phyloP scores from a whole-genome alignment of 2,113 vertebrate genomes.

The Lagenorhynchus albirostris region DNA sequence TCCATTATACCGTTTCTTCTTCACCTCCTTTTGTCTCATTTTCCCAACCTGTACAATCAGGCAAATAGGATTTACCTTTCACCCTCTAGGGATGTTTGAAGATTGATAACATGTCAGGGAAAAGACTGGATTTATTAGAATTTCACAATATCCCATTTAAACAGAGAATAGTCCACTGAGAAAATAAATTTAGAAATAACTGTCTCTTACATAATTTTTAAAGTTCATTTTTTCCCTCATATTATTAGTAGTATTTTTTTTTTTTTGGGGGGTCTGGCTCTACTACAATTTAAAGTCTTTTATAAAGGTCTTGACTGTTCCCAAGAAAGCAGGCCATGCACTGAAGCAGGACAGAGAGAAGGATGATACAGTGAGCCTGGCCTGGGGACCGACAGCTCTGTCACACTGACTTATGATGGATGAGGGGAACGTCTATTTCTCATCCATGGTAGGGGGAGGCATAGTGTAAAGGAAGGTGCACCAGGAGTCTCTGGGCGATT shows the following conservation, averaged over 20 bases:
- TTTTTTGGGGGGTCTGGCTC: constrained; percentile 1
- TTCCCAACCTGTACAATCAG: constrained; percentile 3
- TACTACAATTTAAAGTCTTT: background rate
- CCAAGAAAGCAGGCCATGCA: constrained; percentile 31
- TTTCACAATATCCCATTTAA: constrained; percentile 43
- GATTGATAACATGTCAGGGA: constrained; percentile 59
- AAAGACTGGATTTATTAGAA: constrained; percentile 46
- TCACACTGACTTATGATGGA: constrained; percentile 83
- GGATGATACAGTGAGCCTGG: constrained; percentile 39
- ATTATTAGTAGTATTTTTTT: background rate
- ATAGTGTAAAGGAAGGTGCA: constrained; percentile 82
- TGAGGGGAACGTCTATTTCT: constrained; percentile 83
- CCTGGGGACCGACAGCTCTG: constrained; percentile 74
- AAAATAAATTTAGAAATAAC: constrained; percentile 1
- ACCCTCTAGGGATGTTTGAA: constrained; percentile 34
- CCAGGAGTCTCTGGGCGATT: constrained; percentile 74
- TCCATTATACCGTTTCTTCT: background rate
- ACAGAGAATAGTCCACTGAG: background rate
- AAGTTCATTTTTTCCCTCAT: background rate
- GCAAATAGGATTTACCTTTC: constrained; percentile 52
- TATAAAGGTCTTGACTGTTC: constrained; percentile 60
- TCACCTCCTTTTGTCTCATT: constrained; percentile 7
- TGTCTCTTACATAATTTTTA: constrained; percentile 30
- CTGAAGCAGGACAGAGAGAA: constrained; percentile 51
- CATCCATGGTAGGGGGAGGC: constrained; percentile 73